phyloP scores from a whole-genome alignment of 2,888 invertebrate species.

The Pteria penguin region DNA sequence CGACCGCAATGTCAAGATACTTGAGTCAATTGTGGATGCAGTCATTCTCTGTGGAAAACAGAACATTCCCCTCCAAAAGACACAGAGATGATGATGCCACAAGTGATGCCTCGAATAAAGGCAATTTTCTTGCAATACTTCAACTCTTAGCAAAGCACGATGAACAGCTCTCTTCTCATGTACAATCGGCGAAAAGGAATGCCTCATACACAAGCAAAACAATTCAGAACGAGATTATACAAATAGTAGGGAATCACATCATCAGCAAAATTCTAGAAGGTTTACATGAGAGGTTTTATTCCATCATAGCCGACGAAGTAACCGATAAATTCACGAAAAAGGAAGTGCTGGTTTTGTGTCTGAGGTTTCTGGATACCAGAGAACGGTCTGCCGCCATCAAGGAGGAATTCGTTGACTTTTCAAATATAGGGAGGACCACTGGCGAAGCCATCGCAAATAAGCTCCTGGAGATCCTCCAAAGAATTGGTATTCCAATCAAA shows the following conservation, averaged over 20 bases:
- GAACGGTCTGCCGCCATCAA: background rate
- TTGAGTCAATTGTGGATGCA: conserved; percentile 3
- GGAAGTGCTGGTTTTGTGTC: background rate
- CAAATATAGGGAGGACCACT: conserved; percentile 13
- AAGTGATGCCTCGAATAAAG: conserved; percentile 5
- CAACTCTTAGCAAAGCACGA: conserved; percentile 3
- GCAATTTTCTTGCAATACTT: background rate
- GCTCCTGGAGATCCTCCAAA: background rate
- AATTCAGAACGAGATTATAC: conserved; percentile 8
- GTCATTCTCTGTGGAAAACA: conserved; percentile 6
- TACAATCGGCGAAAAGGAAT: conserved; percentile 4
- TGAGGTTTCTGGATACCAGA: conserved; percentile 7
- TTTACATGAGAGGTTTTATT: conserved; percentile 12
- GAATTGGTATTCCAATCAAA: background rate
- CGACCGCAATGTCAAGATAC: background rate
- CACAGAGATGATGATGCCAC: conserved; percentile 9
- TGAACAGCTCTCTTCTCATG: background rate
- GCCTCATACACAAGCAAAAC: conserved; percentile 20
- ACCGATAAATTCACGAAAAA: conserved; percentile 10
- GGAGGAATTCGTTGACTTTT: conserved; percentile 3
- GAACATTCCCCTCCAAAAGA: background rate
- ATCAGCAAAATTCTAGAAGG: background rate
- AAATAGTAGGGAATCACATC: conserved; percentile 12
- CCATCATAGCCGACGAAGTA: conserved; percentile 18
- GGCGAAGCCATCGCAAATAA: conserved; percentile 3